phyloP scores from a whole-genome alignment of 2,888 invertebrate species.

The Drosophila fulvimacula region DNA sequence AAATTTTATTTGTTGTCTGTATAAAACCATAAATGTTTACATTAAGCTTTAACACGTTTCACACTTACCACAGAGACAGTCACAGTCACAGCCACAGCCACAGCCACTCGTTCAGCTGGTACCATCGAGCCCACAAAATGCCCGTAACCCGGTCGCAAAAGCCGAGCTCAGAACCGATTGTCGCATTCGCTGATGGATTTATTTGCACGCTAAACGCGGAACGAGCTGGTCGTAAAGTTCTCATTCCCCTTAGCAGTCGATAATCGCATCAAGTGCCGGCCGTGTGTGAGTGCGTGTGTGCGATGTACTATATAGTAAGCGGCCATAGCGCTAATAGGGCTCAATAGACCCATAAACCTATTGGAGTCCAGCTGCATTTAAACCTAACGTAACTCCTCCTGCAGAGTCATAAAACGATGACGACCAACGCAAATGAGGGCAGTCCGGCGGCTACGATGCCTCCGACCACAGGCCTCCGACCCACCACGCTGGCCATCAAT shows the following conservation, averaged over 20 bases:
- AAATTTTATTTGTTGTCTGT: conserved; percentile 44
- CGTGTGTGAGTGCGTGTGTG: conserved; percentile 1
- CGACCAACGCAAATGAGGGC: conserved; percentile 50
- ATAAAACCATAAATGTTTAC: conserved; percentile 59
- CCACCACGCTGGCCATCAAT: conserved; percentile 41
- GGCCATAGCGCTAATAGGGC: conserved; percentile 19
- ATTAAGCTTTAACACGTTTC: conserved; percentile 61
- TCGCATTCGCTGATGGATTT: conserved; percentile 59
- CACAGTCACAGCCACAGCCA: neutral
- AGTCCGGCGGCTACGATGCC: neutral
- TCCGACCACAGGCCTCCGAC: neutral
- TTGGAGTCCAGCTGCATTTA: conserved; percentile 3
- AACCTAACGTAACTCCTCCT: conserved; percentile 2
- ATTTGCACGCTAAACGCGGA: conserved; percentile 76
- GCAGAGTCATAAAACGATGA: conserved; percentile 52
- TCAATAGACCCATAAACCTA: conserved; percentile 2
- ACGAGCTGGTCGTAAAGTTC: conserved; percentile 72
- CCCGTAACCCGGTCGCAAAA: conserved; percentile 3
- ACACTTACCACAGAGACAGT: conserved; percentile 19
- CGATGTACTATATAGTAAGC: conserved; percentile 39
- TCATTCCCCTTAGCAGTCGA: conserved; percentile 30
- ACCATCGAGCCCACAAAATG: conserved; percentile 10
- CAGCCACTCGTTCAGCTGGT: conserved; percentile 18
- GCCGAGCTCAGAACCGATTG: conserved; percentile 27
- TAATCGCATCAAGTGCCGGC: conserved; percentile 3